phyloP scores from a whole-genome alignment of 2,113 vertebrate genomes.

The Scolopax mira region DNA sequence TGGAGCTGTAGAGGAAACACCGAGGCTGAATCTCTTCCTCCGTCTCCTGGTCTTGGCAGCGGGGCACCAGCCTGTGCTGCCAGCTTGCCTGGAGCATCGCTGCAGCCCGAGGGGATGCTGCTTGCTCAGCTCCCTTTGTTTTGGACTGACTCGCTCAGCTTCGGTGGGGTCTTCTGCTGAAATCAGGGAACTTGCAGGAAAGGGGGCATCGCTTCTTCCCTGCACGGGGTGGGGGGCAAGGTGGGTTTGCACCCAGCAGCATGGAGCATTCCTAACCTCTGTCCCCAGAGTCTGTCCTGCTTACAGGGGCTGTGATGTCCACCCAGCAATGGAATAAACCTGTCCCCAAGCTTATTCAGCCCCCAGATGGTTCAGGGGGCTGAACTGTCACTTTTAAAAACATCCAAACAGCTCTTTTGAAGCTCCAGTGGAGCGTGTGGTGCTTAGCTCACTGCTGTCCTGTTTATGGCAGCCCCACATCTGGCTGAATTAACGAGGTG shows the following conservation, averaged over 20 bases:
- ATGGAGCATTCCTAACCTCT: background rate
- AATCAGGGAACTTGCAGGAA: background rate
- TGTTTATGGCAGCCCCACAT: background rate
- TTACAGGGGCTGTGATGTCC: background rate
- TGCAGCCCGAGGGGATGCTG: background rate
- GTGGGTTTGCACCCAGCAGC: background rate
- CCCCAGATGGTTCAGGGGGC: too few relatives aligned
- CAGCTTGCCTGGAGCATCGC: background rate
- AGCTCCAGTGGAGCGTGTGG: fast-evolving
- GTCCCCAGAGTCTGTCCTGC: fast-evolving
- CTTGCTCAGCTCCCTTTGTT: background rate
- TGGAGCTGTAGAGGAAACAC: fast-evolving
- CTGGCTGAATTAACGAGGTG: fast-evolving
- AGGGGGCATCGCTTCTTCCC: fast-evolving
- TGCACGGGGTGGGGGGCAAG: fast-evolving
- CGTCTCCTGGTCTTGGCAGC: fast-evolving
- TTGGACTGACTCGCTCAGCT: background rate
- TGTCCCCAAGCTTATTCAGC: fast-evolving
- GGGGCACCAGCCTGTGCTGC: background rate
- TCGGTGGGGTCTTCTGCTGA: fast-evolving
- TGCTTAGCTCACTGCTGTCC: background rate
- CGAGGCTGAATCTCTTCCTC: background rate
- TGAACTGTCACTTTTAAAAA: fast-evolving
- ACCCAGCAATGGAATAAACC: background rate
- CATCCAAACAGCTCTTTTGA: background rate